A percentile compares a stretch with the other conserved stretches of the same genome.
Evolutionary conservation across 2,888 invertebrate species (phyloP).

Genomic region (Malthinus flaveolus): DNA sequence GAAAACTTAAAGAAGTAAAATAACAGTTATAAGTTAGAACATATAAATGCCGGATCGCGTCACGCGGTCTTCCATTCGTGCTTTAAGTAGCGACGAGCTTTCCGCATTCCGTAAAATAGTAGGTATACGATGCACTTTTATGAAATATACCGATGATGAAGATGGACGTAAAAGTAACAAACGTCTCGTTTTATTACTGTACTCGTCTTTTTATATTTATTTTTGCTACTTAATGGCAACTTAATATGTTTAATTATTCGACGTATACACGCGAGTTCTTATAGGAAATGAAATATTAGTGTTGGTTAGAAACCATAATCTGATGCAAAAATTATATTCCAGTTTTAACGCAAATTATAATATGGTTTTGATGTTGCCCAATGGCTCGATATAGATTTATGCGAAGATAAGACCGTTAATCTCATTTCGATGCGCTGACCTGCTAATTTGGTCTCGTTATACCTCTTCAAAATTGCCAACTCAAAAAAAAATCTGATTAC

Average conservation of each 20-base stretch:
- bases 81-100: slow-evolving; percentile 33
- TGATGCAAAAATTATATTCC: no score
- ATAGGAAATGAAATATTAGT: no score
- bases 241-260: no score
- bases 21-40: slow-evolving; percentile 26
- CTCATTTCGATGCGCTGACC: slow-evolving; percentile 9
- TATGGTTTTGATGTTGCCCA: slow-evolving; percentile 4
- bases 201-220: neutral
- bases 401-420: slow-evolving; percentile 17
- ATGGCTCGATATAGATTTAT: slow-evolving; percentile 17
- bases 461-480: neutral
- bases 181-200: slow-evolving; percentile 8
- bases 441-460: slow-evolving; percentile 10
- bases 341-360: no score
- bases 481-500: no score
- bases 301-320: no score
- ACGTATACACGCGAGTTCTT: no score
- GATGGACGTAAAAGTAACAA: slow-evolving; percentile 10
- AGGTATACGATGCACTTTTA: slow-evolving; percentile 23
- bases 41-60: slow-evolving; percentile 31
- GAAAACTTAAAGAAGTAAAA: slow-evolving; percentile 5
- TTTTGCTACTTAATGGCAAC: neutral
- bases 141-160: slow-evolving; percentile 20
- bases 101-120: slow-evolving; percentile 35
- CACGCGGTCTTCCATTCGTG: slow-evolving; percentile 37